Conservation (phyloP, 2,888 invertebrate genomes). For the Melinopterus prodromus region DNA sequence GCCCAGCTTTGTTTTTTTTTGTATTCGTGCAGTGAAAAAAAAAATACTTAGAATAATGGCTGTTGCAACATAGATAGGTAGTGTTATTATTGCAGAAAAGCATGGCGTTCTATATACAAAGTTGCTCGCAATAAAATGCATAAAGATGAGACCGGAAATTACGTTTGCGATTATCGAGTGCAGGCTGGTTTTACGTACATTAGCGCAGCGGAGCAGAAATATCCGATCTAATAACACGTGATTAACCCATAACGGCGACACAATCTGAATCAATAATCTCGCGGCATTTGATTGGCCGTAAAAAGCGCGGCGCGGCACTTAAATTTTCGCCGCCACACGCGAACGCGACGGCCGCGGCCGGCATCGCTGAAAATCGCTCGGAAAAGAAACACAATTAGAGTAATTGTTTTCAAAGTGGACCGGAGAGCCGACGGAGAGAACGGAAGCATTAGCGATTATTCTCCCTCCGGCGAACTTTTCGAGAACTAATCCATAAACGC, state of each 20-base stretch:
- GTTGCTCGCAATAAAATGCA: background rate
- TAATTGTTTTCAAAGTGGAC: slow-evolving; percentile 4
- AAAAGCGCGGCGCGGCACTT: background rate
- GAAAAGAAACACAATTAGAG: slow-evolving; percentile 4
- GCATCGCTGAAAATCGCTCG: background rate
- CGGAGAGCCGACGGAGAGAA: background rate
- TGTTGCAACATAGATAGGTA: no score
- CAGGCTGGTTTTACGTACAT: background rate
- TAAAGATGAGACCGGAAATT: slow-evolving; percentile 4
- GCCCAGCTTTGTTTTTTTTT: no score
- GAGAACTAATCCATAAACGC: slow-evolving; percentile 4
- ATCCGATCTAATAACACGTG: slow-evolving; percentile 4
- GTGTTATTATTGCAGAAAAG: no score
- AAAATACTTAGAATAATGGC: no score
- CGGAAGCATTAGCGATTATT: background rate
- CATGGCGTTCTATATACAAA: background rate
- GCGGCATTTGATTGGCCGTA: background rate
- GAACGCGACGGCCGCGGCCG: background rate
- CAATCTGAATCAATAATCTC: background rate
- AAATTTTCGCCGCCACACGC: background rate
- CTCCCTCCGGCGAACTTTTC: background rate
- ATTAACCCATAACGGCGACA: background rate
- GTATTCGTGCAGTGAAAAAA: no score
- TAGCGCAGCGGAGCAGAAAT: background rate
- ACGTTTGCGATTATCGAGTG: background rate